Percentiles rank a stretch among this genome's conserved stretches.
These are phyloP conservation scores for Drosophila bocki DNA, from an alignment of 1,140 invertebrate genomes.

Conservation along the genomic window DNA sequence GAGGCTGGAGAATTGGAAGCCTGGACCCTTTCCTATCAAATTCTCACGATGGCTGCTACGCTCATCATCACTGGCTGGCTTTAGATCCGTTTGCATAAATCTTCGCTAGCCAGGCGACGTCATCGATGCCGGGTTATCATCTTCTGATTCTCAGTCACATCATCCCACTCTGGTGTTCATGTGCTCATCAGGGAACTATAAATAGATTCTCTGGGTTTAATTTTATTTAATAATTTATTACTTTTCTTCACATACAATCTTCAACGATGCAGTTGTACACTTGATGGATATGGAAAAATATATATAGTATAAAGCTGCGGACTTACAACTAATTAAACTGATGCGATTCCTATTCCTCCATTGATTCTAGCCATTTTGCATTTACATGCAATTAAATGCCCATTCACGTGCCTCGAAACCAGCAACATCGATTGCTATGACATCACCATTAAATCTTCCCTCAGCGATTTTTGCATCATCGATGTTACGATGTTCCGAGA, in stretches of 20 bases:
- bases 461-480: conserved; percentile 32
- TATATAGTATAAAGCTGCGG: neutral
- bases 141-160: conserved; percentile 2
- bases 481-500: conserved; percentile 2
- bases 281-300: too few species aligned
- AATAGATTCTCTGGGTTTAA: conserved; percentile 52
- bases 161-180: conserved; percentile 26
- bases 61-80: neutral
- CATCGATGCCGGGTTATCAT: conserved; percentile 38
- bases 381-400: conserved; percentile 68
- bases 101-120: conserved; percentile 29
- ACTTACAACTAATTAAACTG: conserved; percentile 51
- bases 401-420: conserved; percentile 65
- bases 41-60: neutral
- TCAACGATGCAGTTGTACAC: conserved; percentile 32
- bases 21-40: neutral
- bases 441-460: conserved; percentile 57
- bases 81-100: conserved; percentile 67
- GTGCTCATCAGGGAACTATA: conserved; percentile 66
- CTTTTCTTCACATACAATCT: conserved; percentile 63
- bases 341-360: conserved; percentile 25
- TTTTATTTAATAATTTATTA: conserved; percentile 62
- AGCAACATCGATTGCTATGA: conserved; percentile 55
- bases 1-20: neutral
- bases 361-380: conserved; percentile 41